Percentiles rank a stretch among this genome's conserved stretches.
Conservation (phyloP, 2,113 vertebrate genomes). For the Bos javanicus region DNA sequence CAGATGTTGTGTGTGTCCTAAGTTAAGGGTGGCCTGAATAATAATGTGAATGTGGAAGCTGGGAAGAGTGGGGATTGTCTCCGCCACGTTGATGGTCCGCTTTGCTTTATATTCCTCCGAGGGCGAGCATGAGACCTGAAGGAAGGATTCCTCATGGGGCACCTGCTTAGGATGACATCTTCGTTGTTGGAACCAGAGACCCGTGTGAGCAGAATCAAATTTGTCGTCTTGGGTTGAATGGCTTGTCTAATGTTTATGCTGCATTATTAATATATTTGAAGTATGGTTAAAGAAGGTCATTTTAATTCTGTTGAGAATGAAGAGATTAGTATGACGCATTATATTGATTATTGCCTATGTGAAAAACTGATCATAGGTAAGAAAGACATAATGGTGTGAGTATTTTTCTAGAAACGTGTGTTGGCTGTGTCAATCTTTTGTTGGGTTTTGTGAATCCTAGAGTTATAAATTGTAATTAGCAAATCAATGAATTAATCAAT, state of each 20-base stretch:
- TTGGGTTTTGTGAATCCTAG: background rate
- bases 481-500: background rate
- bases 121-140: accelerated
- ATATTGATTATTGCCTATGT: background rate
- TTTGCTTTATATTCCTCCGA: background rate
- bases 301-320: background rate
- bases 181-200: background rate
- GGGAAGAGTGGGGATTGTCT: background rate
- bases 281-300: background rate
- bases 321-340: background rate
- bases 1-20: background rate
- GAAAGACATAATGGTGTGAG: background rate
- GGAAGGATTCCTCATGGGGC: background rate
- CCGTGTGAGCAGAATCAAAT: background rate
- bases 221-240: background rate
- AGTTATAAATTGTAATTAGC: background rate
- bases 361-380: background rate
- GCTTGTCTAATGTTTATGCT: background rate
- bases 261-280: background rate
- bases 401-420: background rate
- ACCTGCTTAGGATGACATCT: background rate
- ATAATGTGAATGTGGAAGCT: background rate
- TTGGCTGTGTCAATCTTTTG: background rate
- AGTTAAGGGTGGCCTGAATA: background rate
- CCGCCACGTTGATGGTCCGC: background rate